Percentiles rank a stretch among this genome's conserved stretches.
Evolutionary conservation across 2,888 invertebrate genomes (phyloP).

Genomic region (Fabriciana adippe): DNA sequence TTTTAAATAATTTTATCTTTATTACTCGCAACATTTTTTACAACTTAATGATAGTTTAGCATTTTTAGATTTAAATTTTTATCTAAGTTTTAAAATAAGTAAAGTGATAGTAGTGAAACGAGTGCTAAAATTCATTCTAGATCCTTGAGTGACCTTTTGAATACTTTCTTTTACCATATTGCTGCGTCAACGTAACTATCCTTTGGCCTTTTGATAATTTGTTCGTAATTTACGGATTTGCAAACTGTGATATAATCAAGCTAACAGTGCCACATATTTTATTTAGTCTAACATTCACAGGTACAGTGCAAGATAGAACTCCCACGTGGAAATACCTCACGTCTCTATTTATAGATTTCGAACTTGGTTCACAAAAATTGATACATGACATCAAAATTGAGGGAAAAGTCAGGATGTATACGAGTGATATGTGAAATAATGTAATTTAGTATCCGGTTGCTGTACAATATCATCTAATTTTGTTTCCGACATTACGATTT

Average conservation of each 20-base stretch:
- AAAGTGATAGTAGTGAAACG: conserved; percentile 66
- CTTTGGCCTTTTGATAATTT: conserved; percentile 52
- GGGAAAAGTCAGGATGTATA: conserved; percentile 39
- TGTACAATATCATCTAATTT: conserved; percentile 19
- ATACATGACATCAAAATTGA: conserved; percentile 58
- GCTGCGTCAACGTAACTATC: conserved; percentile 57
- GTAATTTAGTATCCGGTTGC: conserved; percentile 16
- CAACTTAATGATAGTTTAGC: conserved; percentile 53
- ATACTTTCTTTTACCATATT: conserved; percentile 79
- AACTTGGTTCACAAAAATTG: conserved; percentile 71
- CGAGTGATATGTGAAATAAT: conserved; percentile 14
- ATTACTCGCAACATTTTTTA: conserved; percentile 56
- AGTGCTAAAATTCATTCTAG: conserved; percentile 69
- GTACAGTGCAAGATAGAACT: conserved; percentile 70
- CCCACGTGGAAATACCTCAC: conserved; percentile 81
- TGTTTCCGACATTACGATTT: conserved; percentile 24
- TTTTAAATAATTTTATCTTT: conserved; percentile 63
- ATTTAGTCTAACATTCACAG: conserved; percentile 63
- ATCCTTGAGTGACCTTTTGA: conserved; percentile 80
- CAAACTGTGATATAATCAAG: conserved; percentile 69
- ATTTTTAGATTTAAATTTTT: conserved; percentile 57
- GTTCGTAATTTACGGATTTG: conserved; percentile 51
- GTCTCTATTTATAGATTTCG: conserved; percentile 77
- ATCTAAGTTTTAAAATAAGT: conserved; percentile 64
- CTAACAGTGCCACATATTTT: conserved; percentile 63